These are phyloP conservation scores for Helostoma temminkii DNA, from an alignment of 2,797 vertebrate genomes.

Conservation along the genomic window DNA sequence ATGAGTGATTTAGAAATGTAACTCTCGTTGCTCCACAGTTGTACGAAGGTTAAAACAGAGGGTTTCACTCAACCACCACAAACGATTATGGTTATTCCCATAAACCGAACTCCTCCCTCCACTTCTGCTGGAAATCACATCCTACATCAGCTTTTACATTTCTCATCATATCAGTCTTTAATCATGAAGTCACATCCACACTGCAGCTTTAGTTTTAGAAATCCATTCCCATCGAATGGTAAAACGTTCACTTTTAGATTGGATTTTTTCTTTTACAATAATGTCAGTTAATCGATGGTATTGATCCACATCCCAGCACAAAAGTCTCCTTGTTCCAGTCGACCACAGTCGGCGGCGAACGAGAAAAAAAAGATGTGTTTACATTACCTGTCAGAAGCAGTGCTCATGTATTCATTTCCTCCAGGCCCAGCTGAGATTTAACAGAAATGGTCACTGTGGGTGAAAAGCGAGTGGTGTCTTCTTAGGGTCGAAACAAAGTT, in stretches of 20 bases:
- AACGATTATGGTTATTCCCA: not conserved
- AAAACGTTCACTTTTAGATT: too few species aligned
- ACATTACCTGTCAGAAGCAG: constrained; percentile 69
- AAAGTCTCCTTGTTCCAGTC: constrained; percentile 36
- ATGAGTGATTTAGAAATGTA: too few species aligned
- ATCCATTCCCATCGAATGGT: too few species aligned
- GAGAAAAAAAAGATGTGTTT: not conserved
- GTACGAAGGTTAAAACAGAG: too few species aligned
- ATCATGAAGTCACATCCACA: too few species aligned
- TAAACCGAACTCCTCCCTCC: not conserved
- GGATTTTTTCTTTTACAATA: too few species aligned
- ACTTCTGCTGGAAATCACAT: not conserved
- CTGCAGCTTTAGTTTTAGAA: too few species aligned
- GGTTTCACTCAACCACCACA: too few species aligned
- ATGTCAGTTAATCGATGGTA: constrained; percentile 10
- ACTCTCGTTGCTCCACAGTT: too few species aligned
- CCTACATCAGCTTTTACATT: too few species aligned
- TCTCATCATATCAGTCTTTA: too few species aligned
- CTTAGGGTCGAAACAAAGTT: constrained; percentile 17
- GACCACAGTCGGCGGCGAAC: not conserved
- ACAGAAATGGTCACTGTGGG: not conserved
- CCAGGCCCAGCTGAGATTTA: not conserved
- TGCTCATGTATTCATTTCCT: constrained; percentile 38
- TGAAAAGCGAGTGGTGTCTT: constrained; percentile 12
- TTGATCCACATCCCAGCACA: constrained; percentile 34